A percentile compares a stretch with the other conserved stretches of the same genome.
Evolutionary conservation across 2,113 vertebrate genomes (phyloP).

Genomic region (Epinephelus moara): DNA sequence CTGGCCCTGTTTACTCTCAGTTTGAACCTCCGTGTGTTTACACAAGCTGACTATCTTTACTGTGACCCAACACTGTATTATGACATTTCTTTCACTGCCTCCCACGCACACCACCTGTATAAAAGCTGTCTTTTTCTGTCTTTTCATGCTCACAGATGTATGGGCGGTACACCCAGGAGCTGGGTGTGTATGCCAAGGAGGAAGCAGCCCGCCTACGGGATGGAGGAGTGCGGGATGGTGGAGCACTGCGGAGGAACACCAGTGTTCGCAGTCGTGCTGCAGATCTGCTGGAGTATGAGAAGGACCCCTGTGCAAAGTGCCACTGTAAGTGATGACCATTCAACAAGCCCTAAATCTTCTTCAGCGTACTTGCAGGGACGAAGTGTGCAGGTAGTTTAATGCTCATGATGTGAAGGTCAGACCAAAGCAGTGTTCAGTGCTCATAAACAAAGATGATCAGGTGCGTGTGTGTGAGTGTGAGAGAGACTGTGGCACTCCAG

Average conservation of each 20-base stretch:
- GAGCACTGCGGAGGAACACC: conserved; percentile 81
- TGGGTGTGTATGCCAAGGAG: conserved; percentile 95
- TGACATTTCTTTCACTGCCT: conserved; percentile 24
- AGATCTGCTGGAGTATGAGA: conserved; percentile 91
- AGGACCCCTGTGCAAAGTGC: conserved; percentile 90
- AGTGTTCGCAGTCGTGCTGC: conserved; percentile 80
- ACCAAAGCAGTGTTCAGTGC: background rate
- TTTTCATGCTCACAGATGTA: conserved; percentile 89
- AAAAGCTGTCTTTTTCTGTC: conserved; percentile 35
- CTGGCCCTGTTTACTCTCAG: conserved; percentile 31
- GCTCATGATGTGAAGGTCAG: conserved; percentile 50
- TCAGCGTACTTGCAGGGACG: background rate
- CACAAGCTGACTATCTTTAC: conserved; percentile 14
- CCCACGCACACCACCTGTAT: conserved; percentile 29
- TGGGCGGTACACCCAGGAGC: conserved; percentile 96
- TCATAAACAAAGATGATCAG: conserved; percentile 24
- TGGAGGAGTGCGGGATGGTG: conserved; percentile 87
- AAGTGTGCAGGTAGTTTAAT: background rate
- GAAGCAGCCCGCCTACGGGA: conserved; percentile 95
- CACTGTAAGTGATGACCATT: conserved; percentile 84
- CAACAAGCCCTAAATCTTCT: background rate
- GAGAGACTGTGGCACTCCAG: conserved; percentile 20
- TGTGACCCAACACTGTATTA: background rate
- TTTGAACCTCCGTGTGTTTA: conserved; percentile 20
- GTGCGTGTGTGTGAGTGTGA: conserved; percentile 18